Evolutionary conservation across 37 sponge, comb jelly and placozoan genomes (phyloP).

Genomic region (Hormiphora californensis): DNA sequence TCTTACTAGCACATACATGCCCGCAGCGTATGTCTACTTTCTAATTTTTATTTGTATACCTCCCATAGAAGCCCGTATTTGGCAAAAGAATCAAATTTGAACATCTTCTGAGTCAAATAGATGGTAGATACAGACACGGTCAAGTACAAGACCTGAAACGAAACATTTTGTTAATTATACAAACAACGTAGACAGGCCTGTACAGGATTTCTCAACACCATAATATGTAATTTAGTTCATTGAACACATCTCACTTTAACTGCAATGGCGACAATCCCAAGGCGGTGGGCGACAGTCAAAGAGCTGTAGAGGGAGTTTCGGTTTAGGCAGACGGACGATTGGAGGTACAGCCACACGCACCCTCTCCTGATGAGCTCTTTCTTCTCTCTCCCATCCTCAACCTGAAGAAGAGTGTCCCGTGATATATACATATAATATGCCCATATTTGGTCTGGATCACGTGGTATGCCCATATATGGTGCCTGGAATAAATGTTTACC

Average conservation of each 20-base stretch:
- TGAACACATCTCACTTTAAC: not conserved
- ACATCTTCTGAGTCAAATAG: conserved; percentile 27
- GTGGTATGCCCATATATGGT: not conserved
- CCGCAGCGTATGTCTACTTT: no score
- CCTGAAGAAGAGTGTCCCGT: not conserved
- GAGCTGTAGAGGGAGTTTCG: not conserved
- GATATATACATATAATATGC: not conserved
- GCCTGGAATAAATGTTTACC: not conserved
- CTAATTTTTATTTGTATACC: no score
- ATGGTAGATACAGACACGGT: not conserved
- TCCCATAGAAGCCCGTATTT: conserved; percentile 51
- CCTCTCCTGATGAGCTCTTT: conserved; percentile 40
- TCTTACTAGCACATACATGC: no score
- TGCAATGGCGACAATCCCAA: not conserved
- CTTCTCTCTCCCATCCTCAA: conserved; percentile 41
- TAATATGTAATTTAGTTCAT: not conserved
- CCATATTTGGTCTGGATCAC: not conserved
- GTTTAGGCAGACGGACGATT: not conserved
- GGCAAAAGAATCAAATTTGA: conserved; percentile 43
- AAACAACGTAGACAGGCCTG: not conserved
- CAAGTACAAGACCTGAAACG: not conserved
- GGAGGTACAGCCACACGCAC: conserved; percentile 35
- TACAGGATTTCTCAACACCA: no score
- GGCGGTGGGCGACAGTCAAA: conserved; percentile 19
- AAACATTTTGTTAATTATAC: not conserved